phyloP scores from a whole-genome alignment of 2,888 invertebrate genomes.

The Helleia helle region DNA sequence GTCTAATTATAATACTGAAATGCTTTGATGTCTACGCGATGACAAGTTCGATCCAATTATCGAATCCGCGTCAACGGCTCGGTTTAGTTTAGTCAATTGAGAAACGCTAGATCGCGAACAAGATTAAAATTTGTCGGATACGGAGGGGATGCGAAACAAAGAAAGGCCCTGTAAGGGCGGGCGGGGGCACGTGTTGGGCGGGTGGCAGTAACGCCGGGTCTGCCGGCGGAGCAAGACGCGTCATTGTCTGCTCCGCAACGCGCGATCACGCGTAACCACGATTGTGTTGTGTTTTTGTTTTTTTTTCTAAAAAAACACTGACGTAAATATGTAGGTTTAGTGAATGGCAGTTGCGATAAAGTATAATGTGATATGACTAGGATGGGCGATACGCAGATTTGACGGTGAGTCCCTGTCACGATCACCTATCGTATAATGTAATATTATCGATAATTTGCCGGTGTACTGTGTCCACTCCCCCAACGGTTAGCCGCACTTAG shows the following conservation, averaged over 20 bases:
- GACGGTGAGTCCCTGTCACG: conserved; percentile 24
- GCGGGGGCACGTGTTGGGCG: conserved; percentile 46
- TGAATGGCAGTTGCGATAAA: conserved; percentile 28
- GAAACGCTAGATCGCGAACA: conserved; percentile 45
- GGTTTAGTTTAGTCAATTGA: conserved; percentile 38
- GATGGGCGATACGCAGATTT: conserved; percentile 19
- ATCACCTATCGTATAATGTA: conserved; percentile 5
- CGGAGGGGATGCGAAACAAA: conserved; percentile 64
- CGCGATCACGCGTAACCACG: conserved; percentile 21
- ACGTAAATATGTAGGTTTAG: conserved; percentile 16
- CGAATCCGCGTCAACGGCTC: conserved; percentile 18
- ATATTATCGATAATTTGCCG: conserved; percentile 6
- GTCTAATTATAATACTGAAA: conserved; percentile 1
- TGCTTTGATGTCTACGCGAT: conserved; percentile 13
- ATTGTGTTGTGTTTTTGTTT: conserved; percentile 31
- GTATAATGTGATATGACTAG: conserved; percentile 6
- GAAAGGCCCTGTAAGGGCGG: conserved; percentile 59
- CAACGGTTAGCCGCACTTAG: no score
- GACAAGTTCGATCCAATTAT: conserved; percentile 25
- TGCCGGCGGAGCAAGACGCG: conserved; percentile 37
- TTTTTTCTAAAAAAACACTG: conserved; percentile 10
- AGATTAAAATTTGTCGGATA: conserved; percentile 49
- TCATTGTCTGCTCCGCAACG: conserved; percentile 18
- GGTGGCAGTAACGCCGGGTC: conserved; percentile 52
- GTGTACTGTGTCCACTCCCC: no score